Evolutionary conservation across 2,888 invertebrate genomes (phyloP).

Genomic region (Amiota minor): DNA sequence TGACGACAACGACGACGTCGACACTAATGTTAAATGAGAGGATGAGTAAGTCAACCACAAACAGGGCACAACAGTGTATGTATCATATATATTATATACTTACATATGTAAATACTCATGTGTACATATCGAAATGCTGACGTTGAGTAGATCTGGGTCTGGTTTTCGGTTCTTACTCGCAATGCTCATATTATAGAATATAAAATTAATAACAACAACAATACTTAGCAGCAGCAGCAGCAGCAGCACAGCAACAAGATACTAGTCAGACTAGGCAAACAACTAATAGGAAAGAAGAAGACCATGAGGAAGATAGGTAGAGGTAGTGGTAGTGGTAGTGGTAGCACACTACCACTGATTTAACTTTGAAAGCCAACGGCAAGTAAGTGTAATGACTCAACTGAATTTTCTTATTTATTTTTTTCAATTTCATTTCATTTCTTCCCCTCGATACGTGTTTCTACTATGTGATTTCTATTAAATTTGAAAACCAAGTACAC

Average conservation of each 20-base stretch:
- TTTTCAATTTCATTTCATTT: slow-evolving; percentile 1
- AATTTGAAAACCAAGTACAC: no score
- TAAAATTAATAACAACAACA: slow-evolving; percentile 48
- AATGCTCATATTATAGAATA: slow-evolving; percentile 45
- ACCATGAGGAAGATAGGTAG: no score
- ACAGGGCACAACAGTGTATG: slow-evolving; percentile 22
- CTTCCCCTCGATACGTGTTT: no score
- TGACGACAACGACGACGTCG: slow-evolving; percentile 46
- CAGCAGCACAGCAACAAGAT: slow-evolving; percentile 39
- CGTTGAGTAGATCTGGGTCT: slow-evolving; percentile 46
- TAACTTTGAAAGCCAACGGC: slow-evolving; percentile 33
- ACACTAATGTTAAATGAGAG: slow-evolving; percentile 31
- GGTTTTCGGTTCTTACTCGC: slow-evolving; percentile 42
- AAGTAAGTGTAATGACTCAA: slow-evolving; percentile 48
- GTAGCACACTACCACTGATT: no score
- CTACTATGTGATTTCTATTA: no score
- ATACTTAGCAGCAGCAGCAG: background rate
- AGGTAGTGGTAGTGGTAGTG: no score
- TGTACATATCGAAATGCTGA: background rate
- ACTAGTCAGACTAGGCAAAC: background rate
- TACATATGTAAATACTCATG: background rate
- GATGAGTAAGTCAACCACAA: slow-evolving; percentile 29
- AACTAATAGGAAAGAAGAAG: no score
- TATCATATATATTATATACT: no score
- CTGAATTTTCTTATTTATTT: no score